A percentile compares a stretch with the other conserved stretches of the same genome.
These are phyloP conservation scores for Falco novaeseelandiae DNA, from an alignment of 2,797 vertebrate genomes.

Conservation along the genomic window DNA sequence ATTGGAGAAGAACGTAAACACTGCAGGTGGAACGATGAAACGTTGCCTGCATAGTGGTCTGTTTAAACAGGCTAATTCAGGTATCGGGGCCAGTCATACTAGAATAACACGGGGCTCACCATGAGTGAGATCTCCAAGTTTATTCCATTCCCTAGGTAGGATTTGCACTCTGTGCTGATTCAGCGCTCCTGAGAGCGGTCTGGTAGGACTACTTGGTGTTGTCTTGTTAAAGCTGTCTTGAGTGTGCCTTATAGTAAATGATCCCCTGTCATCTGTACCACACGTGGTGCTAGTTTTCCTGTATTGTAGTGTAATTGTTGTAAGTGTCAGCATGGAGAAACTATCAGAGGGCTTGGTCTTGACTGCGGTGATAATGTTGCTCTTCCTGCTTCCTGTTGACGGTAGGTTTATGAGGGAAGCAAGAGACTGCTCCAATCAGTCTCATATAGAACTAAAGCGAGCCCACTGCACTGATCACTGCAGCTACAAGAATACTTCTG, in stretches of 20 bases:
- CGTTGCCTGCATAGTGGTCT: not conserved
- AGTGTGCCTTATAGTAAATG: not conserved
- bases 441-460: not conserved
- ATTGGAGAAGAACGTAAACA: not conserved
- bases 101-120: not conserved
- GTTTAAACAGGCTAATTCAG: not conserved
- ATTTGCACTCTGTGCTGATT: not conserved
- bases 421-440: not conserved
- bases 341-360: not conserved
- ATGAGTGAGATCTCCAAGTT: not conserved
- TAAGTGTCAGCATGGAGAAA: not conserved
- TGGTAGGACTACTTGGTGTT: not conserved
- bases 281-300: not conserved
- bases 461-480: not conserved
- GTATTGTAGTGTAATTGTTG: not conserved
- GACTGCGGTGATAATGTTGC: not conserved
- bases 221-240: not conserved
- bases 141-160: not conserved
- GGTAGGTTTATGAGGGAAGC: not conserved
- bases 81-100: not conserved
- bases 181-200: not conserved
- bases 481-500: not conserved
- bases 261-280: not conserved
- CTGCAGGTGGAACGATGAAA: not conserved
- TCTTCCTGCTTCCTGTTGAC: not conserved